These are phyloP conservation scores for Hyposoter didymator DNA, from an alignment of 2,888 invertebrate species.

Conservation along the genomic window DNA sequence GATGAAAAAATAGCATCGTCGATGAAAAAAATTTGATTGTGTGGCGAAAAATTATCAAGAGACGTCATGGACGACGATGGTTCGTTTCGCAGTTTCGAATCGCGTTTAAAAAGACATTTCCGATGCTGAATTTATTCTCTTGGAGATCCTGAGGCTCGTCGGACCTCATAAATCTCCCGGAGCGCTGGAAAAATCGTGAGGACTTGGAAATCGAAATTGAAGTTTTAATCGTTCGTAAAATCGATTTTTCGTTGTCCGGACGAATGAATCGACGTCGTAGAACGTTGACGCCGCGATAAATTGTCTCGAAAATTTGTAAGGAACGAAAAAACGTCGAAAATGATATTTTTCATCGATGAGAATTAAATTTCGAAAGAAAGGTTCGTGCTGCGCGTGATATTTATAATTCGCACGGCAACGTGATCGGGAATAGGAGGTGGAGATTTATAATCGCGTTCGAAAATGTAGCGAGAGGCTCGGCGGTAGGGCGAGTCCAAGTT, in stretches of 20 bases:
- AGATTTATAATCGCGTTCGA: conserved; percentile 50
- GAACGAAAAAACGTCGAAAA: too few relatives aligned
- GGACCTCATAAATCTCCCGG: conserved; percentile 1
- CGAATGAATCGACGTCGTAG: too few relatives aligned
- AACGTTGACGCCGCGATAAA: too few relatives aligned
- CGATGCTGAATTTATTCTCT: conserved; percentile 38
- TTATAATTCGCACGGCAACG: conserved; percentile 39
- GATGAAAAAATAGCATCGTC: too few relatives aligned
- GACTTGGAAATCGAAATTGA: background rate
- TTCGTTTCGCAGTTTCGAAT: background rate
- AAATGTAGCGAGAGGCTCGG: conserved; percentile 47
- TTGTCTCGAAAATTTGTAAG: too few relatives aligned
- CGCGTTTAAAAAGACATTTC: conserved; percentile 33
- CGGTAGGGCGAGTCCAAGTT: conserved; percentile 47
- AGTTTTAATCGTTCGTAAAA: too few relatives aligned
- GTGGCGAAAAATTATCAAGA: background rate
- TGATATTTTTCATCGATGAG: too few relatives aligned
- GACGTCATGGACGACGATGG: background rate
- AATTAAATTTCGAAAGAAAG: too few relatives aligned
- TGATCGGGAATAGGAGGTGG: conserved; percentile 28
- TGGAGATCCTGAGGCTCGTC: conserved; percentile 7
- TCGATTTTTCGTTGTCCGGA: too few relatives aligned
- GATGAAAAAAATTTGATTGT: too few relatives aligned
- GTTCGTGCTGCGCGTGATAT: background rate
- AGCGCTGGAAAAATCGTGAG: background rate